Evolutionary conservation across 2,113 vertebrate species (phyloP).

Genomic region (Chionodraco myersi): DNA sequence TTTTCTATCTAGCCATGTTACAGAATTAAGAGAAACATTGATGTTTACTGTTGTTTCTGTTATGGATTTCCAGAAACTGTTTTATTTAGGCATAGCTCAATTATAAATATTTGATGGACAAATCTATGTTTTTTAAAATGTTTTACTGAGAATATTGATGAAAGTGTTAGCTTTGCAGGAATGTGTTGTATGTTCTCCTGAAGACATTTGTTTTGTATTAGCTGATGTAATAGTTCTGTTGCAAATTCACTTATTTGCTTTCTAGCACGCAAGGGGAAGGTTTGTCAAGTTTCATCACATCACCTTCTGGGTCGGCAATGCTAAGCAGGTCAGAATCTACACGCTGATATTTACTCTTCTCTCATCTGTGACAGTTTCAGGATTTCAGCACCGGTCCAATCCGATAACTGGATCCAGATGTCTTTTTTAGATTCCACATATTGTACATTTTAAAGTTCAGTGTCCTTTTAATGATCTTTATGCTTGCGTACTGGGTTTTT

Average conservation of each 20-base stretch:
- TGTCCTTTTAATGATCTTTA: background rate
- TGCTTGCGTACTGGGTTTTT: too few species aligned
- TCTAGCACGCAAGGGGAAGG: conserved; percentile 80
- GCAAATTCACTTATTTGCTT: conserved; percentile 6
- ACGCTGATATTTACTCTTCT: background rate
- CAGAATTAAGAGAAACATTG: too few species aligned
- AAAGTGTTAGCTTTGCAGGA: too few species aligned
- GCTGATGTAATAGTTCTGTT: background rate
- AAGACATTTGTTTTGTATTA: too few species aligned
- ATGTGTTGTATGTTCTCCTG: too few species aligned
- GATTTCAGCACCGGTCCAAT: background rate
- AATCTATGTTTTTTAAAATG: too few species aligned
- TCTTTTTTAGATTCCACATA: background rate
- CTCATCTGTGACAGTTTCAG: background rate
- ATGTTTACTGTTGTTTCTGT: too few species aligned
- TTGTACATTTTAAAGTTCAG: background rate
- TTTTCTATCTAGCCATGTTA: too few species aligned
- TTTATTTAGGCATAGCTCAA: too few species aligned
- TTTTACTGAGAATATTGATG: too few species aligned
- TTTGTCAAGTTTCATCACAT: conserved; percentile 87
- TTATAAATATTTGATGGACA: too few species aligned
- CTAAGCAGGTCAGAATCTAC: conserved; percentile 84
- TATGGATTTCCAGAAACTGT: too few species aligned
- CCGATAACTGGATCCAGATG: background rate
- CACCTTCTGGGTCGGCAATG: conserved; percentile 90